A percentile compares a stretch with the other conserved stretches of the same genome.
These are phyloP conservation scores for Tetramorium bicarinatum DNA, from an alignment of 2,888 invertebrate genomes.

Conservation along the genomic window DNA sequence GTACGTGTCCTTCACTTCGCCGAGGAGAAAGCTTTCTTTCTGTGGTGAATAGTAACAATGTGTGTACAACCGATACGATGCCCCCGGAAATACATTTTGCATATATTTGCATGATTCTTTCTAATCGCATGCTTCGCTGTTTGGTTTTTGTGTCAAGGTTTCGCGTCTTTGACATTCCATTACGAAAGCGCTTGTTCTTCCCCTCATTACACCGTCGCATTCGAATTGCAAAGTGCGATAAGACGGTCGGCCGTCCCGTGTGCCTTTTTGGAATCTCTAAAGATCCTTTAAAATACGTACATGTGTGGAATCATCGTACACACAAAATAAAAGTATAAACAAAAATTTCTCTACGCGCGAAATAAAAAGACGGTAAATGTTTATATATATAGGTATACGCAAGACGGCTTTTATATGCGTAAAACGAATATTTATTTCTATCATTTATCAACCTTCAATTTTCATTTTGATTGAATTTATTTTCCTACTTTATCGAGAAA, in stretches of 20 bases:
- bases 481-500: neutral
- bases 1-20: neutral
- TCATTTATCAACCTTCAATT: neutral
- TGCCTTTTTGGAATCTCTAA: neutral
- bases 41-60: conserved; percentile 26
- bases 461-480: neutral
- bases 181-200: conserved; percentile 31
- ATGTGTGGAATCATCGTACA: neutral
- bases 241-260: neutral
- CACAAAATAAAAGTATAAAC: neutral
- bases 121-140: conserved; percentile 10
- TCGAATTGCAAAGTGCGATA: conserved; percentile 39
- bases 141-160: conserved; percentile 37
- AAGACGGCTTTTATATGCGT: neutral
- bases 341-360: conserved; percentile 4
- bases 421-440: conserved; percentile 3
- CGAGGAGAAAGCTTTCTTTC: conserved; percentile 33
- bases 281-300: neutral
- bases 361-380: neutral
- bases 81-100: conserved; percentile 35
- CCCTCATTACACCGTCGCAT: conserved; percentile 19
- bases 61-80: neutral
- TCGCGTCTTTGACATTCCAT: conserved; percentile 41
- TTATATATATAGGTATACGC: no score
- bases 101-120: conserved; percentile 35